These are phyloP conservation scores for Watsonalla cultraria DNA, from an alignment of 2,888 invertebrate genomes.

Conservation along the genomic window DNA sequence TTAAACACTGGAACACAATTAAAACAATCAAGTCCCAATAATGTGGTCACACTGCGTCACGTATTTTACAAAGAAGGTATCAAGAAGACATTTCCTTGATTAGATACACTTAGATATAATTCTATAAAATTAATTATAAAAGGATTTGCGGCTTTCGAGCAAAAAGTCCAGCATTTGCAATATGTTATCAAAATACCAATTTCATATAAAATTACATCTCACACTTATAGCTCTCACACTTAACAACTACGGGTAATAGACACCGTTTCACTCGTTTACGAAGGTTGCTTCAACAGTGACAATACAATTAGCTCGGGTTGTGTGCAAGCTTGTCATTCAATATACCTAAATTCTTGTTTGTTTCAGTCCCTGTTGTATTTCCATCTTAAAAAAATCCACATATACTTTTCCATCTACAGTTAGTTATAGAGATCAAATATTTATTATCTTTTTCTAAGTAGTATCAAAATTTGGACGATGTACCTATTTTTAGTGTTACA, in stretches of 20 bases:
- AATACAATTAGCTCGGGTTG: background rate
- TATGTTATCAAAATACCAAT: constrained; percentile 42
- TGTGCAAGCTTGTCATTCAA: too few species aligned
- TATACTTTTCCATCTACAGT: constrained; percentile 6
- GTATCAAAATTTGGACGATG: constrained; percentile 2
- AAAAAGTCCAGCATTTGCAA: constrained; percentile 67
- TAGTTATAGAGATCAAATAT: constrained; percentile 1
- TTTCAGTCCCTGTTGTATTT: background rate
- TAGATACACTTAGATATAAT: constrained; percentile 29
- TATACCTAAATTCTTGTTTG: too few species aligned
- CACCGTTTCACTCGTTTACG: background rate
- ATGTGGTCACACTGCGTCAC: constrained; percentile 9
- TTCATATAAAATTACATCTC: constrained; percentile 42
- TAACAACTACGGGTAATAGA: background rate
- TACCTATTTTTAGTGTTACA: background rate
- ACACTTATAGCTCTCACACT: constrained; percentile 1
- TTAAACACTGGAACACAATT: constrained; percentile 7
- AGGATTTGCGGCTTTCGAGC: constrained; percentile 49
- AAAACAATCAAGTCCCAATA: background rate
- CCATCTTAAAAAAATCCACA: background rate
- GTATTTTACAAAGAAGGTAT: constrained; percentile 8
- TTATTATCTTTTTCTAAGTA: background rate
- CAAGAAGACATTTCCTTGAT: constrained; percentile 2
- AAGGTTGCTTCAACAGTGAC: background rate
- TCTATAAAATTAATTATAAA: constrained; percentile 44